A percentile compares a stretch with the other conserved stretches of the same genome.
These are phyloP conservation scores for Pangasius djambal DNA, from an alignment of 2,797 vertebrate genomes.

Conservation along the genomic window DNA sequence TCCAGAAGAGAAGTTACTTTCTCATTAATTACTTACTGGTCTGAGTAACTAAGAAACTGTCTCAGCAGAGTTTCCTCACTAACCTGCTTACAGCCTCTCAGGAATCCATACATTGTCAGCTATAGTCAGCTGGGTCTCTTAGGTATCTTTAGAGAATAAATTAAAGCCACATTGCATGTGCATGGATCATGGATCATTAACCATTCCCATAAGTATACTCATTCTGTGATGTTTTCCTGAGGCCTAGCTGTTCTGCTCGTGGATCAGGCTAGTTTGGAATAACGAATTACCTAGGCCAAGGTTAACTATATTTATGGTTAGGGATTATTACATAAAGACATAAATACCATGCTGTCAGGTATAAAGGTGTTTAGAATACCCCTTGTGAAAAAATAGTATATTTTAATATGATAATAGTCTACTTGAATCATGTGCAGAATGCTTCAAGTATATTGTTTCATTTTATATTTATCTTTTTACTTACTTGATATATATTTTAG, in stretches of 20 bases:
- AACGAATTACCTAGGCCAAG: neutral
- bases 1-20: neutral
- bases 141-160: conserved; percentile 31
- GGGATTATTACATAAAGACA: neutral
- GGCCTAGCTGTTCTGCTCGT: neutral
- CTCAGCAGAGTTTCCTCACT: conserved; percentile 8
- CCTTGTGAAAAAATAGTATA: too few species aligned
- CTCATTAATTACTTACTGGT: neutral
- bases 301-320: neutral
- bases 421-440: too few species aligned
- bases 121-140: neutral
- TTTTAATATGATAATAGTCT: too few species aligned
- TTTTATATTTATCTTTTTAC: too few species aligned
- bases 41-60: conserved; percentile 19
- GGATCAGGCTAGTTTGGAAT: neutral
- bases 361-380: too few species aligned
- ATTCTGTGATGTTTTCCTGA: neutral
- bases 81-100: neutral
- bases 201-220: neutral
- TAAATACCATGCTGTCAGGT: neutral
- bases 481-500: neutral
- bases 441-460: too few species aligned
- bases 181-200: neutral
- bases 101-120: neutral
- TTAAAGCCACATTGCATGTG: neutral